These are phyloP conservation scores for Morone saxatilis DNA, from an alignment of 2,113 vertebrate species.

Conservation along the genomic window DNA sequence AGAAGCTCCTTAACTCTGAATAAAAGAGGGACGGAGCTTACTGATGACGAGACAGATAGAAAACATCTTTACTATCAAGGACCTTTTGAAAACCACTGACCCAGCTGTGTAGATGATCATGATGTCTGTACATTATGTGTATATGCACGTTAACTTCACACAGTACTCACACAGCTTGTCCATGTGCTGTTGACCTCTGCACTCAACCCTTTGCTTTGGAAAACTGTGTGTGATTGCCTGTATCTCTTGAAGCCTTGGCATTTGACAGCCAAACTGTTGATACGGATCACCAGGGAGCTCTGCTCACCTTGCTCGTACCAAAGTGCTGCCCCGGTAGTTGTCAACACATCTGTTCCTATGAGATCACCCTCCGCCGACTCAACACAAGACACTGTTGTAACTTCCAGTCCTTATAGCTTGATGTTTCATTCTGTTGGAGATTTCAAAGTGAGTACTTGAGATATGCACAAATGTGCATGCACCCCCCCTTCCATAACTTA, in stretches of 20 bases:
- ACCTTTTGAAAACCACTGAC: constrained; percentile 75
- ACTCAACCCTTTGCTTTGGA: constrained; percentile 75
- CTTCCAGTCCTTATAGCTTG: constrained; percentile 57
- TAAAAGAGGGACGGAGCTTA: constrained; percentile 50
- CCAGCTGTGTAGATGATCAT: constrained; percentile 72
- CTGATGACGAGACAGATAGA: constrained; percentile 50
- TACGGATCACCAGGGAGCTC: constrained; percentile 75
- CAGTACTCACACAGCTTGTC: constrained; percentile 76
- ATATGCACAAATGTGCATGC: constrained; percentile 52
- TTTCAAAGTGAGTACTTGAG: constrained; percentile 58
- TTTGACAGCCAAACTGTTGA: constrained; percentile 72
- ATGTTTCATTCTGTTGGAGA: constrained; percentile 59
- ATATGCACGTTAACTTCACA: constrained; percentile 79
- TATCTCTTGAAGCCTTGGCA: constrained; percentile 74
- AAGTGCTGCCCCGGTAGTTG: constrained; percentile 82
- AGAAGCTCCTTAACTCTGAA: constrained; percentile 37
- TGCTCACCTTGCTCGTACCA: constrained; percentile 84
- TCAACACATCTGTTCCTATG: constrained; percentile 68
- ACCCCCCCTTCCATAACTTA: constrained; percentile 26
- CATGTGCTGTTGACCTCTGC: constrained; percentile 74
- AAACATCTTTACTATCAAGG: constrained; percentile 55
- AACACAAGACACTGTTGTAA: constrained; percentile 58
- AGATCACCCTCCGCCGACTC: constrained; percentile 75
- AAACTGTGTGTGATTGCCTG: constrained; percentile 74
- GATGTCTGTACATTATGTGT: constrained; percentile 81